phyloP scores from a whole-genome alignment of 2,113 vertebrate species.

The Neoarius graeffei region DNA sequence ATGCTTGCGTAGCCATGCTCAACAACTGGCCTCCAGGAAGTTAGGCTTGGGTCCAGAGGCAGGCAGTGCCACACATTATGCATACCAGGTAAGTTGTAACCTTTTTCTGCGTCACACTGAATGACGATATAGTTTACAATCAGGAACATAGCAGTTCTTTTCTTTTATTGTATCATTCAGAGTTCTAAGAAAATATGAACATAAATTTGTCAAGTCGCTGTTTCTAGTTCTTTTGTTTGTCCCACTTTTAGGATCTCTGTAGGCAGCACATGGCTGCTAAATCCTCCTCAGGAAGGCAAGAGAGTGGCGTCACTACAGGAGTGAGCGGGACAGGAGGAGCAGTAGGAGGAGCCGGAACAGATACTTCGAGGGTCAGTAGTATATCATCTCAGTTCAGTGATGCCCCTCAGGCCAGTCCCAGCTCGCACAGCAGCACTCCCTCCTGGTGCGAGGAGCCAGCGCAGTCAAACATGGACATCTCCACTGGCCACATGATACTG shows the following conservation, averaged over 20 bases:
- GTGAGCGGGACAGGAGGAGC: constrained; percentile 52
- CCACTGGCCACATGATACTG: constrained; percentile 98
- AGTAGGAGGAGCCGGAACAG: constrained; percentile 63
- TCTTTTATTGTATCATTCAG: neutral
- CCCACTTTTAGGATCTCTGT: constrained; percentile 86
- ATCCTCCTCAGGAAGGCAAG: constrained; percentile 83
- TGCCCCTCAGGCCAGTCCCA: constrained; percentile 89
- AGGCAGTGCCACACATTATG: constrained; percentile 84
- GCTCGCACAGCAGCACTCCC: constrained; percentile 94
- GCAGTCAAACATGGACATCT: constrained; percentile 99
- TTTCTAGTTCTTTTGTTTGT: neutral
- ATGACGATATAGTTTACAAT: neutral
- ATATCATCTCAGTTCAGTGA: constrained; percentile 98
- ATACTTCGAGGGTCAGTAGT: constrained; percentile 91
- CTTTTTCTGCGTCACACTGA: neutral
- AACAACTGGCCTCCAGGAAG: constrained; percentile 84
- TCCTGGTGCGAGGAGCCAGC: constrained; percentile 98
- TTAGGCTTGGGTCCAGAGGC: constrained; percentile 88
- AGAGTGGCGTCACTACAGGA: constrained; percentile 65
- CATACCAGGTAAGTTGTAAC: constrained; percentile 84
- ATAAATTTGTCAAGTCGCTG: neutral
- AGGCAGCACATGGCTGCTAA: constrained; percentile 97
- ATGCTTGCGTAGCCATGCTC: constrained; percentile 85
- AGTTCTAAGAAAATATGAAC: neutral
- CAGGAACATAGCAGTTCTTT: neutral